These are phyloP conservation scores for Rhingia campestris DNA, from an alignment of 2,888 invertebrate species.

Conservation along the genomic window DNA sequence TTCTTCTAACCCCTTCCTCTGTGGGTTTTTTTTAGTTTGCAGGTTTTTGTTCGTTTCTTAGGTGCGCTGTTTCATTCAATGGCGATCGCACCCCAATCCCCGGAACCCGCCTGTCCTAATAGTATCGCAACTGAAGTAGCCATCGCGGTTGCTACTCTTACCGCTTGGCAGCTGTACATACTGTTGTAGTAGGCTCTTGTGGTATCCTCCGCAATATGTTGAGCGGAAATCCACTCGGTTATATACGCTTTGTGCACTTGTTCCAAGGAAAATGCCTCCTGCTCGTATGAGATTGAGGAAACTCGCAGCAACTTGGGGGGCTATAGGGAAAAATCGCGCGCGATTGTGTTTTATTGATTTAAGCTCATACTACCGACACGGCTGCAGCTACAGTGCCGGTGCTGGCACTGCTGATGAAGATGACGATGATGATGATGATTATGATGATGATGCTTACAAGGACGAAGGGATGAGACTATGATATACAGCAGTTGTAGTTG, in stretches of 20 bases:
- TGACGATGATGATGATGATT: conserved; percentile 10
- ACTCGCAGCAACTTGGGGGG: conserved; percentile 12
- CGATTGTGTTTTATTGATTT: conserved; percentile 74
- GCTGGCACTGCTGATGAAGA: conserved; percentile 2
- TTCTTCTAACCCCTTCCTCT: conserved; percentile 9
- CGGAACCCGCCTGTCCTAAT: conserved; percentile 35
- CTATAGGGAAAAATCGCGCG: conserved; percentile 64
- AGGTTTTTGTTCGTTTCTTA: conserved; percentile 64
- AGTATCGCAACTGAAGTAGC: conserved; percentile 73
- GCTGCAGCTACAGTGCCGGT: conserved; percentile 35
- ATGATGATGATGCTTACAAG: conserved; percentile 38
- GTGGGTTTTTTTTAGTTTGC: conserved; percentile 12
- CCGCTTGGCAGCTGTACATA: conserved; percentile 69
- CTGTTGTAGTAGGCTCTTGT: conserved; percentile 68
- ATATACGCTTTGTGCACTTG: conserved; percentile 71
- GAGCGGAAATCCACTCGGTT: conserved; percentile 73
- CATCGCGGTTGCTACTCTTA: conserved; percentile 74
- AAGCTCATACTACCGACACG: conserved; percentile 59
- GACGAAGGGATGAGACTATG: conserved; percentile 22
- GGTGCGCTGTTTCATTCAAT: conserved; percentile 56
- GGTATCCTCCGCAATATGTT: conserved; percentile 71
- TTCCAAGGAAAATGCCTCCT: conserved; percentile 67
- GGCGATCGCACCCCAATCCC: conserved; percentile 15
- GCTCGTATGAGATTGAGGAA: conserved; percentile 58
- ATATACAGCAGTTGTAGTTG: conserved; percentile 48